These are phyloP conservation scores for Brachionus plicatilis DNA, from an alignment of 1,140 invertebrate genomes.

Conservation along the genomic window DNA sequence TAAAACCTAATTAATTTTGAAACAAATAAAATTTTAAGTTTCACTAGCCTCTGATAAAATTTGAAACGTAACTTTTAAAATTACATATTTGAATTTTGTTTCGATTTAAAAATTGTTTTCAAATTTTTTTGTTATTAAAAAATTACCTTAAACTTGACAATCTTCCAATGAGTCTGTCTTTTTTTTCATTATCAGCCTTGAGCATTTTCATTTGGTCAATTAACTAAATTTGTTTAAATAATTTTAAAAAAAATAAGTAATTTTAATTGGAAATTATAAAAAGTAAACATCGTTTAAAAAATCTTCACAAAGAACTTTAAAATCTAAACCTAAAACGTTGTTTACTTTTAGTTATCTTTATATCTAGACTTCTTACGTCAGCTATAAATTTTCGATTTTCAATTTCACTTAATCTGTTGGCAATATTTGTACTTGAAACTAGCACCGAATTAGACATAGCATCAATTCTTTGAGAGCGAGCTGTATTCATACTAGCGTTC, in stretches of 20 bases:
- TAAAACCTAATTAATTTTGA: too few relatives aligned
- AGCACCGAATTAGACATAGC: slow-evolving; percentile 11
- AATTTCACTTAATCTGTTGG: not conserved
- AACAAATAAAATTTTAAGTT: too few relatives aligned
- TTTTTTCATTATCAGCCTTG: slow-evolving; percentile 51
- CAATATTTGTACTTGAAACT: not conserved
- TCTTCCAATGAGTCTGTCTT: slow-evolving; percentile 51
- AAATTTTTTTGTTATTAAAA: not conserved
- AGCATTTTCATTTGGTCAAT: slow-evolving; percentile 48
- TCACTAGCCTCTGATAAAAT: too few relatives aligned
- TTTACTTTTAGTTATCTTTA: too few relatives aligned
- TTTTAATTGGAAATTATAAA: not conserved
- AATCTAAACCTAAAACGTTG: too few relatives aligned
- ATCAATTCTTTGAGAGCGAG: slow-evolving; percentile 30
- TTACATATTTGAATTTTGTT: too few relatives aligned
- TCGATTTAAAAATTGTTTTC: too few relatives aligned
- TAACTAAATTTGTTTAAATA: not conserved
- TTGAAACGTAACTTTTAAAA: too few relatives aligned
- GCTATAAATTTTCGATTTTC: slow-evolving; percentile 10
- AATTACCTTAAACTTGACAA: slow-evolving; percentile 45
- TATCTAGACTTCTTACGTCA: not conserved
- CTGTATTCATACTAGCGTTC: not conserved
- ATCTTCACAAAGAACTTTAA: too few relatives aligned
- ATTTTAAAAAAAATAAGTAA: not conserved
- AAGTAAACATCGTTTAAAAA: too few relatives aligned